Evolutionary conservation across 2,797 vertebrate species (phyloP).

Genomic region (Myotis daubentonii): DNA sequence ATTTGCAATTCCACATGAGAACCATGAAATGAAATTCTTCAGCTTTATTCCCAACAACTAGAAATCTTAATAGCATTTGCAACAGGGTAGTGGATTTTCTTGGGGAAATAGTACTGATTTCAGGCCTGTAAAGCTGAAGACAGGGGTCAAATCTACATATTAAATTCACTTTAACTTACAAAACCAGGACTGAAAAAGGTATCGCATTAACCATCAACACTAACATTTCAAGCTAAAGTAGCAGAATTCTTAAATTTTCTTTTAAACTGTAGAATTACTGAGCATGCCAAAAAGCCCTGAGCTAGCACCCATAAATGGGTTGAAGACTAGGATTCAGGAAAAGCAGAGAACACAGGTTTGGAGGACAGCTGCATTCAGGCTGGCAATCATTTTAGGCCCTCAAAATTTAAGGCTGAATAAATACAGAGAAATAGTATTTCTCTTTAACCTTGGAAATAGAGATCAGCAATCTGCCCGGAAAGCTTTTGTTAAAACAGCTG

Average conservation of each 20-base stretch:
- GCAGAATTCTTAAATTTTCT: conserved; percentile 43
- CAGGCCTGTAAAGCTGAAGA: conserved; percentile 53
- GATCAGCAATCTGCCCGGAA: conserved; percentile 36
- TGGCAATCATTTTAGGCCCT: not conserved
- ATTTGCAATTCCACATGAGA: conserved; percentile 60
- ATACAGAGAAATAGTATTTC: not conserved
- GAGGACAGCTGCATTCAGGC: not conserved
- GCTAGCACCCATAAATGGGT: not conserved
- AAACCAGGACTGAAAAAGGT: conserved; percentile 46
- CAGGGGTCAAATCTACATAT: not conserved
- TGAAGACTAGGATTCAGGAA: not conserved
- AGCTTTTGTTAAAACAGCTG: conserved; percentile 32
- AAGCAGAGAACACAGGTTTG: not conserved
- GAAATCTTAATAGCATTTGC: conserved; percentile 49
- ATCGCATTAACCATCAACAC: conserved; percentile 1
- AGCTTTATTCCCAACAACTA: conserved; percentile 35
- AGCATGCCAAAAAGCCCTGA: conserved; percentile 34
- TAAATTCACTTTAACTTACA: not conserved
- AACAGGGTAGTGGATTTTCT: conserved; percentile 4
- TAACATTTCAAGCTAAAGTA: conserved; percentile 31
- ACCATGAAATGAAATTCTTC: conserved; percentile 55
- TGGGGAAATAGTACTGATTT: conserved; percentile 33
- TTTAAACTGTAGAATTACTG: conserved; percentile 15
- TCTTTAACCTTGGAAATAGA: conserved; percentile 37
- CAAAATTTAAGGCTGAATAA: conserved; percentile 52